phyloP scores from a whole-genome alignment of 35 echinoderm and acorn worm genomes.

The Amphiura filiformis region DNA sequence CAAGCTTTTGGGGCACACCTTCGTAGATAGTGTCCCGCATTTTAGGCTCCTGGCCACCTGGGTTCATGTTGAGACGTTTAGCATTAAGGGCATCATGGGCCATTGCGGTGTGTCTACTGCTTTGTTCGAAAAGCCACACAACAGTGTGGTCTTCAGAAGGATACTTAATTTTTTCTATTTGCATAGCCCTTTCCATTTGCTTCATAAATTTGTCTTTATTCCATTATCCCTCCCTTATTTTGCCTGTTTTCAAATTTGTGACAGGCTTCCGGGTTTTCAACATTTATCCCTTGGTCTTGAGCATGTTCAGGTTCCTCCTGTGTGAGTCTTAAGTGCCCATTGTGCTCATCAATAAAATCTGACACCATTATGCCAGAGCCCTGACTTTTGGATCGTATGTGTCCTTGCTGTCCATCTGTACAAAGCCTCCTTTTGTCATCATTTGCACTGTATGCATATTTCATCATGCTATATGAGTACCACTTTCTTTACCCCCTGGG shows the following conservation, averaged over 20 bases:
- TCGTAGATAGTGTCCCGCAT: not conserved
- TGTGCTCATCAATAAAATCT: not conserved
- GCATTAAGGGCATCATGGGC: not conserved
- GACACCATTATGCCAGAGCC: conserved; percentile 6
- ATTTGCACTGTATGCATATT: not conserved
- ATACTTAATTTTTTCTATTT: not conserved
- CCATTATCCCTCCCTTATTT: not conserved
- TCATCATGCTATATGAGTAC: not conserved
- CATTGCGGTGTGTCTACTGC: not conserved
- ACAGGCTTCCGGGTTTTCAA: not conserved
- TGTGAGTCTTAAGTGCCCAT: not conserved
- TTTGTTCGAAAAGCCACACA: not conserved
- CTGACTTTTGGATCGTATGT: not conserved
- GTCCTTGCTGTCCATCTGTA: not conserved
- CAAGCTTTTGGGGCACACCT: not conserved
- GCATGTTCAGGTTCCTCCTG: not conserved
- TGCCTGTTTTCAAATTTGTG: conserved; percentile 17
- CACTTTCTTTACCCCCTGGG: not conserved
- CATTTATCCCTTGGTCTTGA: not conserved
- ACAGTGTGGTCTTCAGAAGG: not conserved
- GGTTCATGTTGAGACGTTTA: not conserved
- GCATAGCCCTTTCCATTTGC: not conserved
- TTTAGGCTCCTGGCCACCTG: not conserved
- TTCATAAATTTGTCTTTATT: not conserved
- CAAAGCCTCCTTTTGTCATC: not conserved